These are phyloP conservation scores for Drosophila buzzatii DNA, from an alignment of 2,888 invertebrate genomes.

Conservation along the genomic window DNA sequence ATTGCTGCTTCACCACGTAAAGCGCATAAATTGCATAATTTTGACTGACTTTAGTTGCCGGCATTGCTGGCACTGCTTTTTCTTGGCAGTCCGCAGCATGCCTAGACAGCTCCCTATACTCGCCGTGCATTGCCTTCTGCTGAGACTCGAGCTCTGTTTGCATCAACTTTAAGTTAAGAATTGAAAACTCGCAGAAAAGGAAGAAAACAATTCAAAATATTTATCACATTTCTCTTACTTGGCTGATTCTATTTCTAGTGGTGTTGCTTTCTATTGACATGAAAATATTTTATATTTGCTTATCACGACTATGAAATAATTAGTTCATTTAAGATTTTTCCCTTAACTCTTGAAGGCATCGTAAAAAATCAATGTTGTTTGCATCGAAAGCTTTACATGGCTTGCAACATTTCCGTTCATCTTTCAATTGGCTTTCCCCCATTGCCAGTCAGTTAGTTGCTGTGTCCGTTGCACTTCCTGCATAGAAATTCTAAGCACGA, in stretches of 20 bases:
- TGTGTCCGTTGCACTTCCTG: constrained; percentile 68
- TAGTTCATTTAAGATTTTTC: constrained; percentile 22
- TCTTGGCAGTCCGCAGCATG: constrained; percentile 59
- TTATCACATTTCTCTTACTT: neutral
- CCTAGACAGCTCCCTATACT: constrained; percentile 49
- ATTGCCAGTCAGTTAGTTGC: constrained; percentile 10
- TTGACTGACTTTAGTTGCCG: constrained; percentile 76
- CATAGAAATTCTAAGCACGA: constrained; percentile 63
- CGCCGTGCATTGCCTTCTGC: constrained; percentile 67
- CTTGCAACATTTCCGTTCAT: constrained; percentile 61
- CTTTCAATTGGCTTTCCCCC: constrained; percentile 49
- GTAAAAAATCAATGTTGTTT: constrained; percentile 25
- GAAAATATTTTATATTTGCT: neutral
- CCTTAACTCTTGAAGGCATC: constrained; percentile 18
- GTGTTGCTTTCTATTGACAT: too few species aligned
- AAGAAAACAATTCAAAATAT: neutral
- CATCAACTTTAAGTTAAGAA: constrained; percentile 47
- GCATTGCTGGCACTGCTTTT: constrained; percentile 67
- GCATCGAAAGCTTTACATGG: constrained; percentile 13
- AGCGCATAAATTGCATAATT: constrained; percentile 83
- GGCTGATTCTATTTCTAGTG: too few species aligned
- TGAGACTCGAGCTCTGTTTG: constrained; percentile 41
- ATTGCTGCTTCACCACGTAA: constrained; percentile 64
- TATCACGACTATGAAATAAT: constrained; percentile 1
- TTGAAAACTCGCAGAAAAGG: too few species aligned